Evolutionary conservation across 2,113 vertebrate genomes (phyloP), one percentile per base, ranked within the genome.

Genomic region (Leptodactylus fuscus): DNA sequence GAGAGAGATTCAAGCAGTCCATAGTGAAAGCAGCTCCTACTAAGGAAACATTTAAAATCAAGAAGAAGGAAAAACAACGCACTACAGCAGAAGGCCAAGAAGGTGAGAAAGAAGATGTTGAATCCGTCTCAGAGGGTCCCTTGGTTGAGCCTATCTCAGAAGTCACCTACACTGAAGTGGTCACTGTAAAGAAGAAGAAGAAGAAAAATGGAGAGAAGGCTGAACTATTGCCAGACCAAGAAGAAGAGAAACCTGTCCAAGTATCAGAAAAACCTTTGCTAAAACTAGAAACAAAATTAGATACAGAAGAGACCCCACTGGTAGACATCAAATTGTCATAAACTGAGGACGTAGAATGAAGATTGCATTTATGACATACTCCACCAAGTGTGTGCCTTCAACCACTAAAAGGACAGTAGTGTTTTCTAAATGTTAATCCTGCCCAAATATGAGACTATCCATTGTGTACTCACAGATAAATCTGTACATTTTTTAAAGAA

Each of bases 1-100:
- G 96, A 0, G 95, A 95, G 88, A 93, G 96, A 49, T 92, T 99
- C 87, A 98, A 97, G 92, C 96, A 98, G 82, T 97, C 93, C 60
- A 96, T 99, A 87, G 93, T 96, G 67, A 96, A 95, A 80, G 97
- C 97, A 11, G 94, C 96, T 0, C 97, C 97, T 0, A 95, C 32
- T 0, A 98, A 94, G 88, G 96, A 97, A 85, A 90, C 94, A 0
- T 98, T 99, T 91, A 95, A 95, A 89, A 95, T 96, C 89, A 95
- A 93, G 53, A 96, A 97, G 92, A 98, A 97, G 89, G 89, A 20
- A 1, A 95, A 94, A 77, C 96, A 97, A 81, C 88, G 92, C 36
- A 92, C 92, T 0, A 94, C 93, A 16, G 95, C 93, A 0, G 96
- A 96, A 90, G 96, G 95, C 36, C 91, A 96, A 76, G 97, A 97